Evolutionary conservation across 1,140 invertebrate species (phyloP).

Genomic region (Mercenaria mercenaria): DNA sequence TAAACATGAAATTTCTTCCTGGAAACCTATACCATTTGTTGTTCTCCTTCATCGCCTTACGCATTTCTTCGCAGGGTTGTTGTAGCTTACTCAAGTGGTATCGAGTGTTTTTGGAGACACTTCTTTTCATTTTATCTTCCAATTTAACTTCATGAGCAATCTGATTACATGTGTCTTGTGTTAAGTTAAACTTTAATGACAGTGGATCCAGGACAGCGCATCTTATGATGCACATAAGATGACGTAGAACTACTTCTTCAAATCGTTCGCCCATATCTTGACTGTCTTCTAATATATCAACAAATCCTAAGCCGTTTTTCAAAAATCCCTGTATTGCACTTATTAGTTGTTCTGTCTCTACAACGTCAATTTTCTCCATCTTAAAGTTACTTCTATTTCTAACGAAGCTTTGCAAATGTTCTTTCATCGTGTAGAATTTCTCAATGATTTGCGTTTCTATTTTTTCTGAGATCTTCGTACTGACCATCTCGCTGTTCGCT

Average conservation of each 20-base stretch:
- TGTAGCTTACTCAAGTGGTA: background rate
- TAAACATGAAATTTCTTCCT: background rate
- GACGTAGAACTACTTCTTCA: background rate
- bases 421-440: background rate
- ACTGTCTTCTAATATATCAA: background rate
- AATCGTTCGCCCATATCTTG: background rate
- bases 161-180: background rate
- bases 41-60: background rate
- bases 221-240: background rate
- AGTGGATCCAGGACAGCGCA: background rate
- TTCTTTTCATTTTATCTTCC: background rate
- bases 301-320: background rate
- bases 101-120: background rate
- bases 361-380: background rate
- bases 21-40: background rate
- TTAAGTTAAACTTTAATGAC: background rate
- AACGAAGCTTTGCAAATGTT: background rate
- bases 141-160: background rate
- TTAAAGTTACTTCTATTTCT: background rate
- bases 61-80: background rate
- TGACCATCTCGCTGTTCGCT: background rate
- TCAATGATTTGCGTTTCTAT: background rate
- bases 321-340: background rate
- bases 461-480: background rate
- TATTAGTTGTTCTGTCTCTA: background rate